Percentiles rank a stretch among this genome's conserved stretches.
Conservation (phyloP, 1,140 invertebrate species). For the Heliconius nattereri region DNA sequence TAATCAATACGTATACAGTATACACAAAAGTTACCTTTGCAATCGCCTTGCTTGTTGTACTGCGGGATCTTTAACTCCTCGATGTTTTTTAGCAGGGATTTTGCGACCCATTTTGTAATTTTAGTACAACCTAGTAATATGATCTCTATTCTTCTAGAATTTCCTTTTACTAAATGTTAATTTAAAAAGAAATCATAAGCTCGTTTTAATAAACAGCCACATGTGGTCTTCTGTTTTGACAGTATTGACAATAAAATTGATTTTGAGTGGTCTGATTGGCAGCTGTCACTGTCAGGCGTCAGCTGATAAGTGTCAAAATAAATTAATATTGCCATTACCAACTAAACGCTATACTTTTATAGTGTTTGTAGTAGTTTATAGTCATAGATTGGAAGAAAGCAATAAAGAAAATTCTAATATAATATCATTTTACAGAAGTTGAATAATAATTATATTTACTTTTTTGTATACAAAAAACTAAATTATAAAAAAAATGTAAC, state of each 20-base stretch:
- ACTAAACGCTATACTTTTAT: background rate
- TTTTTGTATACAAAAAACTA: no score
- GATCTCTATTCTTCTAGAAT: background rate
- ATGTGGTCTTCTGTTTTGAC: constrained; percentile 14
- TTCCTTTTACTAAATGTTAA: background rate
- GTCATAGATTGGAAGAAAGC: background rate
- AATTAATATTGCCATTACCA: background rate
- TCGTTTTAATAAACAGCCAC: background rate
- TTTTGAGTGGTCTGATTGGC: background rate
- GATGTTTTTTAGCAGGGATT: constrained; percentile 88
- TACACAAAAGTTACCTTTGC: constrained; percentile 62
- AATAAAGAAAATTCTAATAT: background rate
- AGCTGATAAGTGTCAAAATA: background rate
- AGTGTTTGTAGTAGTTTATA: background rate
- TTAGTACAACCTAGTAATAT: background rate
- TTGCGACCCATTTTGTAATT: constrained; percentile 84
- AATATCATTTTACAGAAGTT: no score
- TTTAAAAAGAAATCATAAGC: background rate
- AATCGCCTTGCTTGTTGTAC: constrained; percentile 83
- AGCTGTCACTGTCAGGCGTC: background rate
- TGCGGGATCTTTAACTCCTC: constrained; percentile 86
- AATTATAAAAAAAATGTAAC: no score
- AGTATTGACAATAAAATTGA: background rate
- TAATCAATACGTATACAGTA: background rate
- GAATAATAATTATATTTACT: no score